A percentile compares a stretch with the other conserved stretches of the same genome.
These are phyloP conservation scores for Chloroceryle inda DNA, from an alignment of 2,797 vertebrate genomes.

Conservation along the genomic window DNA sequence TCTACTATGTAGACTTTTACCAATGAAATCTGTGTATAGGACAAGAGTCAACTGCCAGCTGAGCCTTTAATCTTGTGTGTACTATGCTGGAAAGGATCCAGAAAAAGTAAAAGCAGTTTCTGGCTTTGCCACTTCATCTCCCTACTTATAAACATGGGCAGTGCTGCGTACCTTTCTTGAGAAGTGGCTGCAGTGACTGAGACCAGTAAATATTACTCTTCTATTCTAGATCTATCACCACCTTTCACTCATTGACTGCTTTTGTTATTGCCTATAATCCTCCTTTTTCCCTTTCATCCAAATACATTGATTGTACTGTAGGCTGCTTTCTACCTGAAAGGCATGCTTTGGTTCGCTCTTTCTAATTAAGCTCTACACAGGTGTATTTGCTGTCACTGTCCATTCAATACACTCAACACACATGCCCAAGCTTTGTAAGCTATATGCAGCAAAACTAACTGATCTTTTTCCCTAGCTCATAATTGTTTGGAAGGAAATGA, in stretches of 20 bases:
- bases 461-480: background rate
- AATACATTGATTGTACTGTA: background rate
- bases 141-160: background rate
- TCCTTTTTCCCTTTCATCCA: background rate
- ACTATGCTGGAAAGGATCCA: background rate
- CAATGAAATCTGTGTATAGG: background rate
- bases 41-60: background rate
- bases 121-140: background rate
- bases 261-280: background rate
- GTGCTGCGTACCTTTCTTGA: background rate
- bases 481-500: slow-evolving; percentile 16
- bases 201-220: background rate
- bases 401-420: background rate
- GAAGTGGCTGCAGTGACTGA: background rate
- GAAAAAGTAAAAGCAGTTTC: background rate
- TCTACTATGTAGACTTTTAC: background rate
- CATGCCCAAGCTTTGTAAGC: background rate
- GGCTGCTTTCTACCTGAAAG: background rate
- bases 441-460: background rate
- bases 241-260: background rate
- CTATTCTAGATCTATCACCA: background rate
- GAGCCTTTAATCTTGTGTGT: background rate
- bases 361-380: background rate
- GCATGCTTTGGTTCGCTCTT: background rate
- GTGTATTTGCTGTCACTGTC: background rate